phyloP scores from a whole-genome alignment of 1,140 invertebrate species.

The Drosophila novamexicana region DNA sequence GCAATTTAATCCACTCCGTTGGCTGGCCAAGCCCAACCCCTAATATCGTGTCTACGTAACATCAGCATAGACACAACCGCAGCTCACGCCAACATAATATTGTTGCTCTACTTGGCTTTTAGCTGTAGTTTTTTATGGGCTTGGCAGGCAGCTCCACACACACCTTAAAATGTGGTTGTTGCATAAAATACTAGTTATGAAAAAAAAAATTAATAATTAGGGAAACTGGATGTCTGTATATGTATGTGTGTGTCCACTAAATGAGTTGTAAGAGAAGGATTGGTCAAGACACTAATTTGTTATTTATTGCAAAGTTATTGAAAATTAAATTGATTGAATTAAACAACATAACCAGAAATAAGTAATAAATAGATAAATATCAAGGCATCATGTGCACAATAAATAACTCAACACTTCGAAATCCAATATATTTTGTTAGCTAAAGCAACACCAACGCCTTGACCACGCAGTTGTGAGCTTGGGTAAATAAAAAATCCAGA shows the following conservation, averaged over 20 bases:
- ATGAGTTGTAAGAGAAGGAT: constrained; percentile 13
- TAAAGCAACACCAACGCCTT: not conserved
- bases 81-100: constrained; percentile 65
- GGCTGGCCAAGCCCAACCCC: constrained; percentile 29
- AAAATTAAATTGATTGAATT: not conserved
- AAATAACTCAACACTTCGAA: not conserved
- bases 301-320: constrained; percentile 1
- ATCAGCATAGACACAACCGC: constrained; percentile 61
- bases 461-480: constrained; percentile 6
- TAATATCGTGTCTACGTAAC: constrained; percentile 56
- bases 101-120: constrained; percentile 45
- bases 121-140: constrained; percentile 36
- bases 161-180: constrained; percentile 27
- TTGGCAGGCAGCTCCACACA: constrained; percentile 44
- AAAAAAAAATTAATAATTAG: constrained; percentile 51
- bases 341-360: not conserved
- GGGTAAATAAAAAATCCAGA: constrained; percentile 1
- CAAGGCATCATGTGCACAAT: not conserved
- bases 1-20: constrained; percentile 13
- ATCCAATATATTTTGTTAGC: not conserved
- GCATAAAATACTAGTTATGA: constrained; percentile 47
- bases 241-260: constrained; percentile 22
- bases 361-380: not conserved
- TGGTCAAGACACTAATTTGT: not conserved
- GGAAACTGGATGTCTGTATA: constrained; percentile 20